These are phyloP conservation scores for Proterorhinus semilunaris DNA, from an alignment of 2,113 vertebrate species.

Conservation along the genomic window DNA sequence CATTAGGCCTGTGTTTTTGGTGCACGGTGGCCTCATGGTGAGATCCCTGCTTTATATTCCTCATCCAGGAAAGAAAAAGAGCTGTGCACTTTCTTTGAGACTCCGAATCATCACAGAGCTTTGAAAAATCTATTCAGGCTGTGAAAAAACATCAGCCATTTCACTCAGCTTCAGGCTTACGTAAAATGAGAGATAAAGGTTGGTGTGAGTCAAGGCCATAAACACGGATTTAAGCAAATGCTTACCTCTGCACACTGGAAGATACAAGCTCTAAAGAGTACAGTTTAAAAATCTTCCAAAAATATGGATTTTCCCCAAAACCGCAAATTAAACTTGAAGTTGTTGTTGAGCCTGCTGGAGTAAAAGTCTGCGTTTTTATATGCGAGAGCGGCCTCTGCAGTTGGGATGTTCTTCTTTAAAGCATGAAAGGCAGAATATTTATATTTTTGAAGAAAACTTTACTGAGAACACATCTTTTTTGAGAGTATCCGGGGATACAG, in stretches of 20 bases:
- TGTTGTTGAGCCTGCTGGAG: no score
- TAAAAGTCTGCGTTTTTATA: no score
- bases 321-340: no score
- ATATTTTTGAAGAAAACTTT: slow-evolving; percentile 5
- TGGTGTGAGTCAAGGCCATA: slow-evolving; percentile 1
- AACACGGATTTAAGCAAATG: background rate
- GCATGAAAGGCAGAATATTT: background rate
- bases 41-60: slow-evolving; percentile 46
- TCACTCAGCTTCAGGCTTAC: background rate
- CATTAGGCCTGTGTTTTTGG: slow-evolving; percentile 60
- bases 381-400: no score
- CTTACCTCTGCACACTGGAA: background rate
- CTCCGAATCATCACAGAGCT: slow-evolving; percentile 48
- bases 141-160: background rate
- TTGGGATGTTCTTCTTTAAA: background rate
- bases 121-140: slow-evolving; percentile 34
- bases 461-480: background rate
- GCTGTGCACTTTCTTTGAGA: slow-evolving; percentile 51
- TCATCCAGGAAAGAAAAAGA: slow-evolving; percentile 31
- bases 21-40: slow-evolving; percentile 27
- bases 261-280: background rate
- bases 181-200: slow-evolving; percentile 7
- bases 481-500: background rate
- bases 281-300: no score
- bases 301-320: no score